Conservation (phyloP, 2,797 vertebrate genomes). For the Spinibarbus caldwelli region DNA sequence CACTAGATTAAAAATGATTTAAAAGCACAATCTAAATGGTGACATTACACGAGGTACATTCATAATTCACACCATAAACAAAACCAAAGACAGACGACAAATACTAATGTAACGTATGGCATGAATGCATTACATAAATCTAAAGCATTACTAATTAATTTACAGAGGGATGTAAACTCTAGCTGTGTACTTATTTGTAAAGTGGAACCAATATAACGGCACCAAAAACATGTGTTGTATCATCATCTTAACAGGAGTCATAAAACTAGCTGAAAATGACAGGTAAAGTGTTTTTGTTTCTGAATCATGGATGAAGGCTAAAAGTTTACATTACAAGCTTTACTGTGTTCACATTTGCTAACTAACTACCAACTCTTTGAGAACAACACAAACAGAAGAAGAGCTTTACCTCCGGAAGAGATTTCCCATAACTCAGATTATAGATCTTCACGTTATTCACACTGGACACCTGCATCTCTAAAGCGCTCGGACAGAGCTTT, state of each 20-base stretch:
- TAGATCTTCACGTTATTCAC: constrained; percentile 98
- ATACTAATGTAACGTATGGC: neutral
- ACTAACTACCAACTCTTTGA: neutral
- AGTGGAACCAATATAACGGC: no score
- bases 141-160: neutral
- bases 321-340: neutral
- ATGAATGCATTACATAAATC: neutral
- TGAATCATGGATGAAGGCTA: neutral
- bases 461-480: constrained; percentile 91
- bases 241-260: neutral
- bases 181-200: neutral
- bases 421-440: constrained; percentile 92
- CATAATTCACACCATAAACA: neutral
- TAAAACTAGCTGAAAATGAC: neutral
- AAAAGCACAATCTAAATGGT: neutral
- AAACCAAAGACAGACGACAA: neutral
- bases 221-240: neutral
- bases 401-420: constrained; percentile 91
- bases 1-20: no score
- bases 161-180: neutral
- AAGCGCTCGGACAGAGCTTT: fast-evolving
- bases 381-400: neutral
- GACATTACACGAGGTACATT: neutral
- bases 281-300: no score
- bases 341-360: neutral